Conservation (phyloP, 2,797 vertebrate genomes). For the Phataginus tricuspis region DNA sequence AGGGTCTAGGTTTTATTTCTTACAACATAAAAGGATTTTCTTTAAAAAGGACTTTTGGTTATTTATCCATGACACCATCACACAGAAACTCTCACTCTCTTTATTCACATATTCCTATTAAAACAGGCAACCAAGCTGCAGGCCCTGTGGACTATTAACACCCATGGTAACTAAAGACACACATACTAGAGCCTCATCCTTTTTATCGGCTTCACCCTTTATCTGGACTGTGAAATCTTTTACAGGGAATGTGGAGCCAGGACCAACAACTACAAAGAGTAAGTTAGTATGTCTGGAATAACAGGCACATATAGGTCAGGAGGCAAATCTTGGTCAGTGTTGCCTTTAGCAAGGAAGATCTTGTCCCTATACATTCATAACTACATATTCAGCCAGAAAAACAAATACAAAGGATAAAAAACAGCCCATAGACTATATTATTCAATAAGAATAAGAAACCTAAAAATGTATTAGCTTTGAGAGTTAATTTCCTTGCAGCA, state of each 20-base stretch:
- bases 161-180: not conserved
- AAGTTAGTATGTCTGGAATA: not conserved
- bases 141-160: not conserved
- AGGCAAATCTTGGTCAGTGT: not conserved
- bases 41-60: not conserved
- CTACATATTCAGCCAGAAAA: slow-evolving; percentile 45
- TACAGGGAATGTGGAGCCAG: not conserved
- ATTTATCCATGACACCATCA: not conserved
- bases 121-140: not conserved
- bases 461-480: not conserved
- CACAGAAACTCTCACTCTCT: slow-evolving; percentile 6
- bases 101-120: not conserved
- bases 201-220: slow-evolving; percentile 1
- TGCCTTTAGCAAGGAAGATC: slow-evolving; percentile 12
- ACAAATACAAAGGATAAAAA: not conserved
- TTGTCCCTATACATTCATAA: not conserved
- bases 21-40: slow-evolving; percentile 8
- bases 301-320: not conserved
- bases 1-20: not conserved
- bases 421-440: not conserved
- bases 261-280: not conserved
- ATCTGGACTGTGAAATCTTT: not conserved
- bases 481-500: not conserved
- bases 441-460: slow-evolving; percentile 38
- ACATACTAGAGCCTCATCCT: not conserved